Conservation (phyloP, 92 coral and sea anemone genomes). For the Zoanthus gigantus region DNA sequence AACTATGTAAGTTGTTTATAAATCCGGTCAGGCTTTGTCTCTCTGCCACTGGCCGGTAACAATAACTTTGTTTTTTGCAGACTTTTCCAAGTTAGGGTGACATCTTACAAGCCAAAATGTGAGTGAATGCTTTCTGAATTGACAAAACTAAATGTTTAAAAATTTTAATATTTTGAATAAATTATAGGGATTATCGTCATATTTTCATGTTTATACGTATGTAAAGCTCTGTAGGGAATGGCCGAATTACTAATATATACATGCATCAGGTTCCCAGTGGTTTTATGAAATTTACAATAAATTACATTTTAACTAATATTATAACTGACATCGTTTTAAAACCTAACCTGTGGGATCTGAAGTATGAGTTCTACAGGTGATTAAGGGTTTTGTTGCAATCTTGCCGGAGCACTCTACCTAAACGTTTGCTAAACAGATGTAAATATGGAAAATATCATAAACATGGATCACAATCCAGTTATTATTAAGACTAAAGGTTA, state of each 20-base stretch:
- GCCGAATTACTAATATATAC: no score
- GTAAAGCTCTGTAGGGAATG: no score
- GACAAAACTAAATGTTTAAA: slow-evolving; percentile 36
- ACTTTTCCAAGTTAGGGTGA: slow-evolving; percentile 95
- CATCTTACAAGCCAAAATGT: slow-evolving; percentile 68
- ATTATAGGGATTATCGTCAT: not conserved
- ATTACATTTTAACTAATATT: not conserved
- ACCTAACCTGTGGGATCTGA: not conserved
- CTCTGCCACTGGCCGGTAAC: slow-evolving; percentile 19
- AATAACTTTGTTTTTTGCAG: slow-evolving; percentile 83
- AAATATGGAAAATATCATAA: no score
- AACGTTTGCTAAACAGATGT: no score
- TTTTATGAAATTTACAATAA: not conserved
- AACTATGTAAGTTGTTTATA: no score
- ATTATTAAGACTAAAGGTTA: no score
- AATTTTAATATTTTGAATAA: not conserved
- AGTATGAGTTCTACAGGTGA: no score
- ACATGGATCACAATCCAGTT: no score
- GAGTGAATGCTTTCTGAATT: slow-evolving; percentile 43
- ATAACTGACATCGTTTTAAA: not conserved
- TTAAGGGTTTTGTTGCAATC: not conserved
- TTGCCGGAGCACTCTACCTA: not conserved
- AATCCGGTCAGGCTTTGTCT: no score
- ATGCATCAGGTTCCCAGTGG: not conserved
- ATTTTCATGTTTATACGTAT: no score